Evolutionary conservation across 2,888 invertebrate species (phyloP), one percentile per base, ranked within the genome.

Genomic region (Noctua janthe): DNA sequence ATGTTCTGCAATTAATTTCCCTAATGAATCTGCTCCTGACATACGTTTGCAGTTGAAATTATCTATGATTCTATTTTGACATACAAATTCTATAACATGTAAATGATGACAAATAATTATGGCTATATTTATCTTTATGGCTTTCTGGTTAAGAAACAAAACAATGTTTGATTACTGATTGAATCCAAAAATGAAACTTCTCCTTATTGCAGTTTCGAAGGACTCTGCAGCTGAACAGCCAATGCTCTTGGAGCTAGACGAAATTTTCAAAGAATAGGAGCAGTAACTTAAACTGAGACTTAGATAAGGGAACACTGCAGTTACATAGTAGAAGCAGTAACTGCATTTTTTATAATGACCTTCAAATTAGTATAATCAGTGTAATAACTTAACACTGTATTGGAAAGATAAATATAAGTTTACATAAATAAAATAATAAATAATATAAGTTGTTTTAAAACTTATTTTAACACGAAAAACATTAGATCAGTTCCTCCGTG

Each of bases 31-130:
- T 84, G 54, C 59, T 66, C 35, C 76, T 86, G 79, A 73, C 43
- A 64, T 51, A 39, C 20, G 35, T 86, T n/a, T 82, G 70, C 62
- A 59, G 75, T 86, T 88, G 75, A 75, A 76, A 76, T 80, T 73
- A 71, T 75, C 23, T 64, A 54, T 47, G 0, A n/a, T 43, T 23
- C 0, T 43, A 17, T 66, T n/a, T 17, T 1, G 1, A 20, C 0
- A 11, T 43, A 13, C 11, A 35, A 43, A 51, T 15, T 20, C 23
- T 10, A 2, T 15, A 71, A 15, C 17, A 11, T n/a, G 7, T 5
- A n/a, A 2, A 23, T 39, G 4, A 17, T 35, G 2, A 47, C 10
- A 72, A n/a, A 39, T 82, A 7, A 49, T 47, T 10, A 15, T 7
- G 23, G 29, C 39, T 8, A 4, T 54, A 39, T 56, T 66, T 47